Base-by-base conservation (phyloP, 2,797 vertebrate genomes). In the Cyprinella venusta region DNA sequence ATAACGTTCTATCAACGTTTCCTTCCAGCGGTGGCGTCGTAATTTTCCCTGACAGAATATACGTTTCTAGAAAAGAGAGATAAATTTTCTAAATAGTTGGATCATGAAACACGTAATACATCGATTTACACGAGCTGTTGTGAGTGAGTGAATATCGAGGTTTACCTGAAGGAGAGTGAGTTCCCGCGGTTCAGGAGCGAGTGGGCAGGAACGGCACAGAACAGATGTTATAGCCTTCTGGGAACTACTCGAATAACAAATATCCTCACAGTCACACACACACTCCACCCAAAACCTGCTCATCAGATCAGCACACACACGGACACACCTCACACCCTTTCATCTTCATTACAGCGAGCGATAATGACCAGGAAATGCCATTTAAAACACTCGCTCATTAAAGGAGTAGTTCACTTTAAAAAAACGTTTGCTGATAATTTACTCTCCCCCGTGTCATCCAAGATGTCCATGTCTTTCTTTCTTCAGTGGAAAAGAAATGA, bases 171-270 rank as follows among this genome's bases (percentile, higher is more conserved):
- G 24, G 6, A 0, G 48, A 21, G 26, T 8, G 36, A 36, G 36
- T 7, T 33, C 70, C 48, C 4, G 19, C 18, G 33, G 30, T 36
- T 54, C 30, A 8, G 48, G 30, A 54, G 69, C 16, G 15, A 48
- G 68, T 48, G 68, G 13, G 15, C 26, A 1, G 24, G 15, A 30
- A 30, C 1, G 1, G 26, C 21, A 33, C 70, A 12, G 2, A 5
- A 18, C 33, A 68, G 77, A 8, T 24, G 33, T 36, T 40, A 67
- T 24, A 56, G 26, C 26, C 26, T 30, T 30, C 64, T 21, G 15
- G 9, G 65, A 79, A 40, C 77, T 40, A n/a, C 40, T 69, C 19
- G n/a, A 56, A 69, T 40, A 54, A 56, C 77, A 79, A 79, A 79
- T 68, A 68, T 54, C 64, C 45, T 67, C 63, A 48, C 26, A 30